Conservation (phyloP, 2,113 vertebrate genomes). For the Odontesthes bonariensis region DNA sequence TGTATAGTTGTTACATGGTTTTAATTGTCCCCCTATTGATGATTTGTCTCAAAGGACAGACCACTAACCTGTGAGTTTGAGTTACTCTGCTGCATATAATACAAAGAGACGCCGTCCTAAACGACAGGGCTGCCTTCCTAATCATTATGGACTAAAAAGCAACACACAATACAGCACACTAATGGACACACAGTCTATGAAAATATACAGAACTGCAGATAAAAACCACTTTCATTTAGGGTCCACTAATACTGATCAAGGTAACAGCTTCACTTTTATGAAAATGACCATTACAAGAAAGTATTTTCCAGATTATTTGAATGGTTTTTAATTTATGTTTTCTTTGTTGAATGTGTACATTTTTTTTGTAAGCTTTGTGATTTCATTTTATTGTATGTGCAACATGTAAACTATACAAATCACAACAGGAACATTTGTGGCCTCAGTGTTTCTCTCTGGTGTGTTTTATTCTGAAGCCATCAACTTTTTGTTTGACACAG, state of each 20-base stretch:
- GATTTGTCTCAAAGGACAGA: conserved; percentile 26
- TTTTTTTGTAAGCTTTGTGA: neutral
- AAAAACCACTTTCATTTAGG: conserved; percentile 22
- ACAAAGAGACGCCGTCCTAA: neutral
- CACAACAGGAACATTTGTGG: conserved; percentile 6
- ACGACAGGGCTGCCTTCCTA: neutral
- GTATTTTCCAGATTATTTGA: neutral
- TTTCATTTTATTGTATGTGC: conserved; percentile 11
- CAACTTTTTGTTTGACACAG: conserved; percentile 5
- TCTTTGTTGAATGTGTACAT: neutral
- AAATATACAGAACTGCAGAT: neutral
- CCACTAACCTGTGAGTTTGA: conserved; percentile 40
- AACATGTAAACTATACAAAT: conserved; percentile 17
- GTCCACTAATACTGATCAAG: conserved; percentile 32
- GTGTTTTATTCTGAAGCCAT: conserved; percentile 33
- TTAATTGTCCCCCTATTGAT: conserved; percentile 1
- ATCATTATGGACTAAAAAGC: neutral
- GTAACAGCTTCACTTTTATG: conserved; percentile 6
- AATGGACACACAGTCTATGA: neutral
- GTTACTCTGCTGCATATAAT: conserved; percentile 7
- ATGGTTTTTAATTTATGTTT: neutral
- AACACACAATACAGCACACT: conserved; percentile 9
- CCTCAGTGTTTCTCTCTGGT: neutral
- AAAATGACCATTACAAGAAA: conserved; percentile 20
- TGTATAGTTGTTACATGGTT: neutral